These are phyloP conservation scores for Rotaria macrura DNA, from an alignment of 2,888 invertebrate genomes.

Conservation along the genomic window DNA sequence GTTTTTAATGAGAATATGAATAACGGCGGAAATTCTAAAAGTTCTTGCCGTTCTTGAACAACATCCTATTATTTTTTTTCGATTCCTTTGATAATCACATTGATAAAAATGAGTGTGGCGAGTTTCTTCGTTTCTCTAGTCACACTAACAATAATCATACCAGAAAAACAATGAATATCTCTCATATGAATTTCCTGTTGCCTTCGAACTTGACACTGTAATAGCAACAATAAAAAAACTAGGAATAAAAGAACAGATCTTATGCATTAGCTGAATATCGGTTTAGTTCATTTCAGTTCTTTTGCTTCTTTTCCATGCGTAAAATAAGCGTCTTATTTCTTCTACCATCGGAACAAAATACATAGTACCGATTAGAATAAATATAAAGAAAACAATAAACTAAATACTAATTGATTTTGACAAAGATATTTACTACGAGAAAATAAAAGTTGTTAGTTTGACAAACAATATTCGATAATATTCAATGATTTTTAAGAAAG, in stretches of 20 bases:
- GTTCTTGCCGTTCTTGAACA: neutral
- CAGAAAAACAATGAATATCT: neutral
- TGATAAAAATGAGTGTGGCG: neutral
- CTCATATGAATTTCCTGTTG: neutral
- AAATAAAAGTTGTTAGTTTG: neutral
- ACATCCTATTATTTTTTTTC: neutral
- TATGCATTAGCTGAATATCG: neutral
- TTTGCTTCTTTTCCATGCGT: neutral
- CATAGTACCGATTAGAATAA: no score
- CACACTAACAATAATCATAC: neutral
- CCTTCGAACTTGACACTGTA: no score
- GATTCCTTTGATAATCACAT: neutral
- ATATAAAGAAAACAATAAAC: neutral
- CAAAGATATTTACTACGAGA: neutral
- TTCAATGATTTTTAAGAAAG: no score
- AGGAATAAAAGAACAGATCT: neutral
- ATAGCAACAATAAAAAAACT: neutral
- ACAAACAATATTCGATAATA: no score
- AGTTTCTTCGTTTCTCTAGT: neutral
- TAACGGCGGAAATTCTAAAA: neutral
- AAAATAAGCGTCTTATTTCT: neutral
- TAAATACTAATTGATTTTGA: neutral
- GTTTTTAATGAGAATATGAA: neutral
- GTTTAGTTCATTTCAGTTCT: neutral
- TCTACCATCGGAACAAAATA: neutral